Evolutionary conservation across 1,140 invertebrate genomes (phyloP).

Genomic region (Aphelenchoides besseyi): DNA sequence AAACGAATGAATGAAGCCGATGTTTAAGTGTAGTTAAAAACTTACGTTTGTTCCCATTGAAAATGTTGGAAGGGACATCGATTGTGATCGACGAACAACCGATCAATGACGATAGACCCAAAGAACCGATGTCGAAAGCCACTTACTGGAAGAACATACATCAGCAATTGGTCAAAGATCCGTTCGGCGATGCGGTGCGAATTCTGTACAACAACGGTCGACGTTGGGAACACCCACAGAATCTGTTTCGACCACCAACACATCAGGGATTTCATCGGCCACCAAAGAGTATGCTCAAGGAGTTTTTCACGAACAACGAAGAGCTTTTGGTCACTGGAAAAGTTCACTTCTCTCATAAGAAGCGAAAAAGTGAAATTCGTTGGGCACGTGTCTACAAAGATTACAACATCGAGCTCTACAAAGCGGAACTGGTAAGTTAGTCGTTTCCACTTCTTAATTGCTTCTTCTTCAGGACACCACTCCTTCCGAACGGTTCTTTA

Average conservation of each 20-base stretch:
- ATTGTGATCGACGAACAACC: neutral
- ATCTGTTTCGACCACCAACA: constrained; percentile 35
- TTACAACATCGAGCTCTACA: constrained; percentile 42
- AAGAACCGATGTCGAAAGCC: too few relatives aligned
- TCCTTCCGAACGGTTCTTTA: constrained; percentile 35
- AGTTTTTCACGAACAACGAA: neutral
- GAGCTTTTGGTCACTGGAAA: constrained; percentile 38
- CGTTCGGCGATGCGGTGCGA: constrained; percentile 31
- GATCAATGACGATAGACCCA: neutral
- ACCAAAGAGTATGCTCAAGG: constrained; percentile 17
- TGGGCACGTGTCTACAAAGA: constrained; percentile 47
- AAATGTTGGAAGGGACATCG: constrained; percentile 20
- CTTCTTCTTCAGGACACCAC: constrained; percentile 40
- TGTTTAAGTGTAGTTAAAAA: constrained; percentile 30
- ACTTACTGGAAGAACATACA: neutral
- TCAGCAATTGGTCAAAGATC: constrained; percentile 28
- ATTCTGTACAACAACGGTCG: constrained; percentile 30
- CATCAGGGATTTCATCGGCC: constrained; percentile 37
- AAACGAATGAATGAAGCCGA: too few relatives aligned
- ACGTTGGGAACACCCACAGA: constrained; percentile 8
- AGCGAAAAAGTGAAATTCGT: constrained; percentile 29
- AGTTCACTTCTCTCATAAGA: constrained; percentile 40
- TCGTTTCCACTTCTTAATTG: neutral
- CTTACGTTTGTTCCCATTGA: constrained; percentile 16
- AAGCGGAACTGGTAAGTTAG: constrained; percentile 51